These are phyloP conservation scores for Lithophane socia DNA, from an alignment of 2,888 invertebrate genomes.

Conservation along the genomic window DNA sequence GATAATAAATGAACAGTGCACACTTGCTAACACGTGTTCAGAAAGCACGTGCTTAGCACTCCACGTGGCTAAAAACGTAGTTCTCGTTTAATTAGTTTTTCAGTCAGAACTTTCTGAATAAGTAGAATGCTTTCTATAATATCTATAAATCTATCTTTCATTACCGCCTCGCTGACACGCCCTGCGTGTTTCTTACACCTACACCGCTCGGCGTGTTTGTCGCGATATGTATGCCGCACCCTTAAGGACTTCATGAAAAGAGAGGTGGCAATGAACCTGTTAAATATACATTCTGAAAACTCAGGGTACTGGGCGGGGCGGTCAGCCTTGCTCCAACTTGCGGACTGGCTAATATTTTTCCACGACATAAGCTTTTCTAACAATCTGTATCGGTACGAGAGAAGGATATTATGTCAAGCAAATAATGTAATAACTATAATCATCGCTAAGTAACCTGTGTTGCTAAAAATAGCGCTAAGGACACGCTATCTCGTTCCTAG, in stretches of 20 bases:
- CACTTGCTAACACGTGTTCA: background rate
- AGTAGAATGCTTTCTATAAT: background rate
- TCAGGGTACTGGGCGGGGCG: no score
- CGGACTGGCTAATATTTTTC: background rate
- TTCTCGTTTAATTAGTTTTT: background rate
- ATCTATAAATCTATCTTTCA: no score
- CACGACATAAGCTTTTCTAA: background rate
- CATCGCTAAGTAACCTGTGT: background rate
- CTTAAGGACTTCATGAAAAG: no score
- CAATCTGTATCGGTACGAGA: background rate
- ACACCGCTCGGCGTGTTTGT: no score
- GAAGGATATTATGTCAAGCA: background rate
- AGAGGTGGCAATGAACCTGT: no score
- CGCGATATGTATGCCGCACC: no score
- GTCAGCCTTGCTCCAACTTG: no score
- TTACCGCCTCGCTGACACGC: no score
- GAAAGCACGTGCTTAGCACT: constrained; percentile 18
- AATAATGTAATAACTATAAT: constrained; percentile 8
- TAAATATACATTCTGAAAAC: no score
- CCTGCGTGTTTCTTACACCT: no score
- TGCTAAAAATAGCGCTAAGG: constrained; percentile 36
- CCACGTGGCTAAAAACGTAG: constrained; percentile 10
- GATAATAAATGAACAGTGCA: background rate
- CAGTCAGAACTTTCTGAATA: background rate
- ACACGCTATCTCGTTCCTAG: background rate